Evolutionary conservation across 2,888 invertebrate species (phyloP), one percentile per base, ranked within the genome.

Genomic region (Leuctra nigra): DNA sequence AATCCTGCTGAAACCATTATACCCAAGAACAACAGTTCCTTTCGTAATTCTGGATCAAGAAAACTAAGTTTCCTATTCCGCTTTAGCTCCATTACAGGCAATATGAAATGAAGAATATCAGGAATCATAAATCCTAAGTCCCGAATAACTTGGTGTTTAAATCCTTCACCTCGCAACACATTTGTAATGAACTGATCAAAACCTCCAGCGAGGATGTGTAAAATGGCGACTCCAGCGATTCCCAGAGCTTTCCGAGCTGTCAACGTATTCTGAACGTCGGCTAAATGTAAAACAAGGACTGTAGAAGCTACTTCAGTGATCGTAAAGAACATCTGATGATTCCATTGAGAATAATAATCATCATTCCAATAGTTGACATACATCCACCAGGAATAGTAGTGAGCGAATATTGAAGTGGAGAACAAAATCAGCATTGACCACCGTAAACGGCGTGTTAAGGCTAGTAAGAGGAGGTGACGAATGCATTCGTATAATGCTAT

Each of bases 341-440:
- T 79, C 83, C 83, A 84, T 66, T 83, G 83, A 23, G 76, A 18
- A 68, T 83, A 84, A 66, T 80, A 84, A 61, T 84, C 84, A 61
- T 84, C 84, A 64, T 84, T 84, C 75, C 81, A 82, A 66, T 84
- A 84, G 69, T 84, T 84, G 59, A 84, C 77, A 63, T 81, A 82
- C 48, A 77, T 77, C 84, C 84, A 84, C 81, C 83, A 84, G 1
- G 82, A 78, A 64, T 84, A 84, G 65, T 84, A 84, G 64, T 84
- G 82, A 2, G 83, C 80, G 67, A 83, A 84, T 62, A 83, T 73
- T 14, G 81, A 80, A 24, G 79, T 72, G 25, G 75, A 66, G 65
- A 83, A 82, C n/a, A 84, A 72, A 47, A 81, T 63, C 55, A 79
- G 67, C 83, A 84, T 84, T 13, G 77, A 76, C 61, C 75, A 73